Base-by-base conservation (phyloP, 2,797 vertebrate genomes). In the Graptemys geographica region DNA sequence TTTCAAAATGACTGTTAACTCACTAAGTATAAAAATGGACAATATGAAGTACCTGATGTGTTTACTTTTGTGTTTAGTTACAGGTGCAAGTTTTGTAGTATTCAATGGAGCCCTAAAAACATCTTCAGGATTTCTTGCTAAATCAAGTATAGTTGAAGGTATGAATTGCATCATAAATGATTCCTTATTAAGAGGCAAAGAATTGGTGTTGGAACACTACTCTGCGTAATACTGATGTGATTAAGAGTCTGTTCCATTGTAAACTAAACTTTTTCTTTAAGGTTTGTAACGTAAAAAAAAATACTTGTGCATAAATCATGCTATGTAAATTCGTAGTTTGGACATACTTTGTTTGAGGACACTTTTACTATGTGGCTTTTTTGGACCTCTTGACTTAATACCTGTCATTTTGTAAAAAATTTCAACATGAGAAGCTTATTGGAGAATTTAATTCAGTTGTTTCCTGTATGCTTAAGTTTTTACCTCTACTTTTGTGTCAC, bases 81-180 rank as follows among this genome's bases (percentile, higher is more conserved):
- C 99, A 56, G 99, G 99, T 81, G 99, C 99, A 97, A 99, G 99
- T 98, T 99, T 99, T 94, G 99, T 99, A 82, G 99, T 99, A 81
- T 99, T 99, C 93, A 99, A 99, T 59, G 99, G 99, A 93, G 99
- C 99, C 6, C 97, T 99, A 85, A 99, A 99, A 97, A 96, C 99
- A 59, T 99, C 99, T 2, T 99, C 99, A 37, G 99, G 99, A 94
- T 99, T 99, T 97, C 98, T 99, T 83, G 99, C 99, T 81, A 99
- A 99, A 98, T 99, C 99, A 94, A 99, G 99, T 97, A 99, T 99
- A 81, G 99, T 99, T 84, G 99, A 99, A 99, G 99, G 99, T 99
- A 98, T 74, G 96, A 91, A 41, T 88, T 94, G 89, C 86, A 81
- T 91, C 19, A 4, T 81, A 0, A 44, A 4, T 79, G 16, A 6